A percentile compares a stretch with the other conserved stretches of the same genome.
Evolutionary conservation across 1,140 invertebrate genomes (phyloP).

Genomic region (Aethina tumida): DNA sequence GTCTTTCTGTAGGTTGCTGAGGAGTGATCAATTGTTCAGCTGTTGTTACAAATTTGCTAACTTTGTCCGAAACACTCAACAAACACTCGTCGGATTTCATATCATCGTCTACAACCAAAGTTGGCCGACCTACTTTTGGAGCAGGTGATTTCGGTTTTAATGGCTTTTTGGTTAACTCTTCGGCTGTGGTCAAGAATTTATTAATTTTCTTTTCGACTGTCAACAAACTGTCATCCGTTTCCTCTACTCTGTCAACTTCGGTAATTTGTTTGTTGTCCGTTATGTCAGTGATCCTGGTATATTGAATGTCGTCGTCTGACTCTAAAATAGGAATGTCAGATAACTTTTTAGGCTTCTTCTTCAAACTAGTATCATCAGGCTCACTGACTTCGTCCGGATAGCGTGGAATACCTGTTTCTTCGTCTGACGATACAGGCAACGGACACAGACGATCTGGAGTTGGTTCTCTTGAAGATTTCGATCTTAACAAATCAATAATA

Average conservation of each 20-base stretch:
- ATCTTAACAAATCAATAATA: constrained; percentile 53
- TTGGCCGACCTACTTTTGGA: constrained; percentile 32
- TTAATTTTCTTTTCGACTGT: constrained; percentile 56
- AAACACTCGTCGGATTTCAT: constrained; percentile 51
- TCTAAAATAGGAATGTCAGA: constrained; percentile 34
- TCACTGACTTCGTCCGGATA: constrained; percentile 60
- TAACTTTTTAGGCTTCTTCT: constrained; percentile 38
- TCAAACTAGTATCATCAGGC: constrained; percentile 50
- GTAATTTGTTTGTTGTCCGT: constrained; percentile 37
- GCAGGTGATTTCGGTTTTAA: constrained; percentile 31
- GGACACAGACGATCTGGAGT: constrained; percentile 56
- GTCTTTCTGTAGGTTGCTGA: constrained; percentile 27
- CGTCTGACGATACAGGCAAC: constrained; percentile 44
- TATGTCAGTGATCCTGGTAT: constrained; percentile 43
- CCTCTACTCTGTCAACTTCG: constrained; percentile 33
- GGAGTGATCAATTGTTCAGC: constrained; percentile 45
- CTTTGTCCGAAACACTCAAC: constrained; percentile 55
- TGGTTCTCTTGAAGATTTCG: constrained; percentile 59
- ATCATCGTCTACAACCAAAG: constrained; percentile 37
- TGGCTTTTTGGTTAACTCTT: constrained; percentile 38
- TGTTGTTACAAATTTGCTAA: constrained; percentile 50
- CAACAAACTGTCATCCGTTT: constrained; percentile 47
- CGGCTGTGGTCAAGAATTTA: constrained; percentile 49
- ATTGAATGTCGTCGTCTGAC: constrained; percentile 32
- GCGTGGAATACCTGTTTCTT: constrained; percentile 47